Base-by-base conservation (phyloP, 23 tunicate genomes). In the Botrylloides violaceus region DNA sequence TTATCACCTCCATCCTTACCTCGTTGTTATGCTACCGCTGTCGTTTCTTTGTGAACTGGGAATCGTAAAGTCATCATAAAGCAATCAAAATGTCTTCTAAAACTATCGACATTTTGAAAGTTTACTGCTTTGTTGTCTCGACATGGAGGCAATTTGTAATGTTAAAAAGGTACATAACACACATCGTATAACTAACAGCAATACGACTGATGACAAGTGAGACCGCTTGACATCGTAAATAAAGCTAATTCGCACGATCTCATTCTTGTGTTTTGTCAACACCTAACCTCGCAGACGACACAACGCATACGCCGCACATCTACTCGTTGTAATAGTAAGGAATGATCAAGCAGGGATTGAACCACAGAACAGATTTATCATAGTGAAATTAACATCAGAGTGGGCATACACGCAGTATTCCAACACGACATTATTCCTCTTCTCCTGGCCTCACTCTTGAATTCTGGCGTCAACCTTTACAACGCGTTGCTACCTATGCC, bases 31-130 rank as follows among this genome's bases (percentile, higher is more conserved):
- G 15, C 9, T 15, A 43, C 53, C 53, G 15, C 9, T 15, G n/a
- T 43, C 53, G 9, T 43, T 9, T 15, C 53, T 43, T 43, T 43
- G 53, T 63, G 34, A 63, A 4, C 32, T 31, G 4, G 4, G 3
- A 63, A 63, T 63, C 36, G 70, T 63, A 63, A 63, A 63, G 33
- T 23, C 3, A 63, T 34, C 70, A 28, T 63, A 63, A 63, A 63
- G 9, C 35, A 63, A 63, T 63, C 70, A 63, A 63, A 63, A 63
- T 33, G 70, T 63, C 36, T 9, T 63, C 70, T 63, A 63, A 63
- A 63, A 27, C 70, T 43, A 43, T 43, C 53, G 53, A 9, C 53
- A 43, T 43, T 43, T 15, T 15, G 53, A 9, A 43, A 7, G 15
- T 43, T 43, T 43, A 43, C 53, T 7, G 53, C 53, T 15, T 9